These are phyloP conservation scores for Geotrypetes seraphini DNA, from an alignment of 2,797 vertebrate species.

Conservation along the genomic window DNA sequence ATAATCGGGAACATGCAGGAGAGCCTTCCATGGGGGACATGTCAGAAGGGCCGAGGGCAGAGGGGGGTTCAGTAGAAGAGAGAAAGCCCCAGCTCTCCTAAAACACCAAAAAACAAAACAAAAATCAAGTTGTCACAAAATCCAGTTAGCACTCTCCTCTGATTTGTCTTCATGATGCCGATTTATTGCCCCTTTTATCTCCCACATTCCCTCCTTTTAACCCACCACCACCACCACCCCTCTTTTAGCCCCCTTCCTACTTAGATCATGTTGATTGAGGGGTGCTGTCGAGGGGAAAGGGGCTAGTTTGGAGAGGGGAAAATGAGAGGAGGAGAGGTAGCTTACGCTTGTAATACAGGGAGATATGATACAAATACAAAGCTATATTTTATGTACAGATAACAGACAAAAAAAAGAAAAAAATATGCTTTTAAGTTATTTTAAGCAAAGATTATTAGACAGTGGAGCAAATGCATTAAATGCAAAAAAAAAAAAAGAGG, in stretches of 20 bases:
- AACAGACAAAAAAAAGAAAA: conserved; percentile 11
- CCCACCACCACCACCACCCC: neutral
- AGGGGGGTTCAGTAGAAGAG: conserved; percentile 34
- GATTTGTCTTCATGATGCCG: conserved; percentile 28
- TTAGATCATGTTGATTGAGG: no score
- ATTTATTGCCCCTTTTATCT: conserved; percentile 22
- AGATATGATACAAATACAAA: conserved; percentile 37
- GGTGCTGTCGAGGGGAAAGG: conserved; percentile 21
- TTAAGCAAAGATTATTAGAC: neutral
- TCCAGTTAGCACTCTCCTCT: conserved; percentile 74
- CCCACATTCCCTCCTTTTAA: conserved; percentile 9
- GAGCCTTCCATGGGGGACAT: conserved; percentile 48
- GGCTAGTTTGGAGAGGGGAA: neutral
- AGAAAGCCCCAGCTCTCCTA: conserved; percentile 48
- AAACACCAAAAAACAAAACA: conserved; percentile 49
- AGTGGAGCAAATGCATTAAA: neutral
- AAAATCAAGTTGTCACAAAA: conserved; percentile 64
- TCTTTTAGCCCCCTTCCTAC: no score
- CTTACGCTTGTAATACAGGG: conserved; percentile 15
- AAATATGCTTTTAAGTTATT: conserved; percentile 18
- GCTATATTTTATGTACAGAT: conserved; percentile 36
- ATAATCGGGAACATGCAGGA: conserved; percentile 45
- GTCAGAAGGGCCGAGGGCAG: conserved; percentile 45
- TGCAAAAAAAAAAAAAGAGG: no score
- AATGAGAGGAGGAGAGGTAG: conserved; percentile 5